A percentile compares a stretch with the other conserved stretches of the same genome.
phyloP scores from a whole-genome alignment of 35 echinoderm and acorn worm genomes.

The Amphiura filiformis region DNA sequence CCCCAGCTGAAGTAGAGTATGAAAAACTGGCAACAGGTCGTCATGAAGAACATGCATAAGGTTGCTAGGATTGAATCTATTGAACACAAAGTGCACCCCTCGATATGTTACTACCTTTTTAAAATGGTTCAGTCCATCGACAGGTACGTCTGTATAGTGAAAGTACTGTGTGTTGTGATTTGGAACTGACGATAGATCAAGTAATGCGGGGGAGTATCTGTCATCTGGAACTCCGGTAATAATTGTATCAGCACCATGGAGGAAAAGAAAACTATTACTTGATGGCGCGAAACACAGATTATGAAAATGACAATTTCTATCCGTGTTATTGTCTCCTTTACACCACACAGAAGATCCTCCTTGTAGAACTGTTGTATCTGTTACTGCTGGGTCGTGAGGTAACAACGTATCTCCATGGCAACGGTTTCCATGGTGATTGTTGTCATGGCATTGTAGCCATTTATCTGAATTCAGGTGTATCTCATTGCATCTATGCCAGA shows the following conservation, averaged over 20 bases:
- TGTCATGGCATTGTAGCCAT: neutral
- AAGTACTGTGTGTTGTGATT: conserved; percentile 99
- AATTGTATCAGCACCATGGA: conserved; percentile 55
- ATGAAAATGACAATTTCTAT: conserved; percentile 78
- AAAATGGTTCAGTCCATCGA: conserved; percentile 3
- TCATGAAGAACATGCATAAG: conserved; percentile 98
- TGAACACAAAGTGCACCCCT: conserved; percentile 77
- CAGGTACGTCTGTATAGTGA: conserved; percentile 54
- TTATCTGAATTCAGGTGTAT: neutral
- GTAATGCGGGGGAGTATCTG: conserved; percentile 71
- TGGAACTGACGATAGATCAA: conserved; percentile 79
- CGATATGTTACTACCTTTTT: conserved; percentile 5
- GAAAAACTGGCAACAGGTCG: conserved; percentile 82
- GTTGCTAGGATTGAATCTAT: conserved; percentile 85
- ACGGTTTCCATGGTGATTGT: neutral
- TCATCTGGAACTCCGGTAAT: conserved; percentile 57
- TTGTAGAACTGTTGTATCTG: neutral
- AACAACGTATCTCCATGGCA: too few relatives aligned
- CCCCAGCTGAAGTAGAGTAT: conserved; percentile 45
- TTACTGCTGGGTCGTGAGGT: neutral
- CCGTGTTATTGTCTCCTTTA: conserved; percentile 52
- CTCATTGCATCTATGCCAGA: neutral
- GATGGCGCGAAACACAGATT: conserved; percentile 72
- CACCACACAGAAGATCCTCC: conserved; percentile 67
- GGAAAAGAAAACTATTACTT: conserved; percentile 69